A percentile compares a stretch with the other conserved stretches of the same genome.
phyloP scores from a whole-genome alignment of 2,113 vertebrate species.

The Salvelinus namaycush region DNA sequence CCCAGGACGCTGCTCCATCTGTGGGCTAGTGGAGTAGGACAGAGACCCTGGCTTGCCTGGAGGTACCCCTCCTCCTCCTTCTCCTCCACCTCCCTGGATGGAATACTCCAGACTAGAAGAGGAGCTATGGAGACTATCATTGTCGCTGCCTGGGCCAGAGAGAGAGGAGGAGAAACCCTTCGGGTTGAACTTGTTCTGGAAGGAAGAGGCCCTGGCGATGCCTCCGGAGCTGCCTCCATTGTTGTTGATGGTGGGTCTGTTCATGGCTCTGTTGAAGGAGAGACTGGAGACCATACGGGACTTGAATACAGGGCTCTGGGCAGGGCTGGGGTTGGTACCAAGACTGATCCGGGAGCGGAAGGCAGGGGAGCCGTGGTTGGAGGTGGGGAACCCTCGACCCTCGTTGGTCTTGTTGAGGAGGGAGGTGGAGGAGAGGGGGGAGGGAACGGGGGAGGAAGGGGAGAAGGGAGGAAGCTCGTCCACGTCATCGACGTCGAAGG shows the following conservation, averaged over 20 bases:
- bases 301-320: constrained; percentile 66
- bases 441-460: constrained; percentile 55
- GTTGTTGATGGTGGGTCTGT: constrained; percentile 43
- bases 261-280: constrained; percentile 74
- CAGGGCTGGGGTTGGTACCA: constrained; percentile 50
- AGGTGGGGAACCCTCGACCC: constrained; percentile 26
- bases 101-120: constrained; percentile 83
- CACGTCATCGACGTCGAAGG: constrained; percentile 82
- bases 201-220: constrained; percentile 72
- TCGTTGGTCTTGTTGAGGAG: constrained; percentile 59
- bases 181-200: constrained; percentile 75
- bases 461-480: constrained; percentile 67
- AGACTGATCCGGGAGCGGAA: constrained; percentile 56
- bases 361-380: constrained; percentile 30
- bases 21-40: constrained; percentile 23
- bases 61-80: constrained; percentile 3
- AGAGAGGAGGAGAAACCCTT: constrained; percentile 61
- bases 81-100: constrained; percentile 21
- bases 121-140: constrained; percentile 84
- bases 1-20: constrained; percentile 4
- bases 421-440: constrained; percentile 50
- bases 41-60: constrained; percentile 52
- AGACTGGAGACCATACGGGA: constrained; percentile 64
- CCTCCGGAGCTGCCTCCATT: constrained; percentile 3
- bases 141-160: constrained; percentile 74